Percentiles rank a stretch among this genome's conserved stretches.
Evolutionary conservation across 2,888 invertebrate genomes (phyloP).

Genomic region (Plagodis pulveraria): DNA sequence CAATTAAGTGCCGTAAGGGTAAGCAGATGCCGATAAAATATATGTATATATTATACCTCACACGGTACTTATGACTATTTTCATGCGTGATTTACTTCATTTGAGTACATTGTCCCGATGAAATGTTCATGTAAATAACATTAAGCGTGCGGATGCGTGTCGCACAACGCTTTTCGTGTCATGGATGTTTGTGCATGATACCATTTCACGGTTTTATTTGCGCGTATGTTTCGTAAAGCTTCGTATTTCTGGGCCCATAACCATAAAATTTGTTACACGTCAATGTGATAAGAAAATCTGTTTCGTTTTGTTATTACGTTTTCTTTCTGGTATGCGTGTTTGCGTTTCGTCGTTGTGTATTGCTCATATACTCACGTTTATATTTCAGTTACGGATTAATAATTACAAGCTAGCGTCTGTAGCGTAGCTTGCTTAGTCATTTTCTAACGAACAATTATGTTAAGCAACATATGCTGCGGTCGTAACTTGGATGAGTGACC

Average conservation of each 20-base stretch:
- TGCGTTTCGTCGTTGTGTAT: too few species aligned
- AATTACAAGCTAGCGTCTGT: too few species aligned
- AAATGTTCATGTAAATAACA: slow-evolving; percentile 14
- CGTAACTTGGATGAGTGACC: too few species aligned
- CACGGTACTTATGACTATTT: too few species aligned
- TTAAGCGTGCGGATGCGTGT: slow-evolving; percentile 15
- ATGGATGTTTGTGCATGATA: slow-evolving; percentile 20
- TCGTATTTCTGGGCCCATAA: slow-evolving; percentile 8
- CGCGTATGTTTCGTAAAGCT: slow-evolving; percentile 5
- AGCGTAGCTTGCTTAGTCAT: too few species aligned
- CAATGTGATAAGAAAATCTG: slow-evolving; percentile 7
- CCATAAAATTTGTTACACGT: slow-evolving; percentile 19
- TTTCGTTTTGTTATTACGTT: slow-evolving; percentile 5
- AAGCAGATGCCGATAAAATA: too few species aligned
- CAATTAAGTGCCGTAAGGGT: too few species aligned
- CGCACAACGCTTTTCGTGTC: slow-evolving; percentile 10
- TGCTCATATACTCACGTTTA: too few species aligned
- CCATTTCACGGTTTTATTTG: slow-evolving; percentile 17
- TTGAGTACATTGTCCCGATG: not conserved
- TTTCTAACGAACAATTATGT: too few species aligned
- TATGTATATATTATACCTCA: too few species aligned
- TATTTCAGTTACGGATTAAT: too few species aligned
- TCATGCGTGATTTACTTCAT: not conserved
- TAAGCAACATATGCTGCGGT: too few species aligned
- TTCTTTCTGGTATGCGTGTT: not conserved